Percentiles rank a stretch among this genome's conserved stretches.
These are phyloP conservation scores for Micrastur ruficollis DNA, from an alignment of 2,797 vertebrate genomes.

Conservation along the genomic window DNA sequence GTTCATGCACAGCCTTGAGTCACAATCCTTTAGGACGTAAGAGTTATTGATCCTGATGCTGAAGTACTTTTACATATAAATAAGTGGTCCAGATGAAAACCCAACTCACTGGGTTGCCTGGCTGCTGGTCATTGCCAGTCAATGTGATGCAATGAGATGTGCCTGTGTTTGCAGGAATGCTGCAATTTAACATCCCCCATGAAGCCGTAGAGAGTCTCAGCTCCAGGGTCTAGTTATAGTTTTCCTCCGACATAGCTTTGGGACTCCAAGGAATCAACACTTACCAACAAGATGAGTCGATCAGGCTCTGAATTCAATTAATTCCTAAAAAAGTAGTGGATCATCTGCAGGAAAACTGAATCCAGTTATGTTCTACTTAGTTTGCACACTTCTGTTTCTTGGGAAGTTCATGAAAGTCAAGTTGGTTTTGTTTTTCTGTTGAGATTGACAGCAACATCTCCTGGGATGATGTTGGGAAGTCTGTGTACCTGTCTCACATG, in stretches of 20 bases:
- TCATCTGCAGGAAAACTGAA: neutral
- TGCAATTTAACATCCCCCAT: neutral
- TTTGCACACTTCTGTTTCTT: neutral
- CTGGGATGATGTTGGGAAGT: neutral
- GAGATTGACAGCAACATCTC: neutral
- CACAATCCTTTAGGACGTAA: neutral
- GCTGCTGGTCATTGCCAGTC: neutral
- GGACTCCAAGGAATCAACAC: neutral
- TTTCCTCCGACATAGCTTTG: neutral
- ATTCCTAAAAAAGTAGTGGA: neutral
- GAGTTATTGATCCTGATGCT: neutral
- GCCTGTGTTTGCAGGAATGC: neutral
- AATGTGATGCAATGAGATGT: accelerated
- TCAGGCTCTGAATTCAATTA: neutral
- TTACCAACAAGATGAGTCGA: neutral
- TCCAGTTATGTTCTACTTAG: neutral
- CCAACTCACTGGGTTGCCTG: neutral
- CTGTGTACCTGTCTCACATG: neutral
- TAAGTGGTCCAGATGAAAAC: neutral
- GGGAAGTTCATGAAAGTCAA: neutral
- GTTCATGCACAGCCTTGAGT: neutral
- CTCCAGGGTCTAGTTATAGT: neutral
- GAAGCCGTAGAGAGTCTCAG: neutral
- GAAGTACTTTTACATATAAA: neutral
- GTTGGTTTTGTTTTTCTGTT: neutral